Percentiles rank a stretch among this genome's conserved stretches.
Evolutionary conservation across 1,140 invertebrate species (phyloP).

Genomic region (Drosophila bifasciata): DNA sequence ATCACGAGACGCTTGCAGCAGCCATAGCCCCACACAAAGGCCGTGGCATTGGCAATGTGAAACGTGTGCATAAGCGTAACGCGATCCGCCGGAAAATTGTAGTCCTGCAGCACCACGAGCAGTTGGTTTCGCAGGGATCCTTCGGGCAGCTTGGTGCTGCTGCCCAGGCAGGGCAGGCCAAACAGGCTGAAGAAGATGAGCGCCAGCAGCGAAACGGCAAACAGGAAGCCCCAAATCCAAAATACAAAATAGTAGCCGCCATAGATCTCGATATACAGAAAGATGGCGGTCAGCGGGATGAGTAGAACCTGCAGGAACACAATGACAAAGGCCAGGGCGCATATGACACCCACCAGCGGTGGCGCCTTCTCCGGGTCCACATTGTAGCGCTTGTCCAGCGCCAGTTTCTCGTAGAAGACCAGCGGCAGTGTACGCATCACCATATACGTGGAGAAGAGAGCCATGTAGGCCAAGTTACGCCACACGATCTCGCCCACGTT

Average conservation of each 20-base stretch:
- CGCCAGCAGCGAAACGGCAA: background rate
- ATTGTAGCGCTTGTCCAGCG: slow-evolving; percentile 27
- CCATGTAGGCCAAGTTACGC: slow-evolving; percentile 50
- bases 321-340: slow-evolving; percentile 31
- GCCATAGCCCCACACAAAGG: slow-evolving; percentile 31
- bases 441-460: slow-evolving; percentile 39
- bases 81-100: slow-evolving; percentile 4
- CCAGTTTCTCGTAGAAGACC: slow-evolving; percentile 45
- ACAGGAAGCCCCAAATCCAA: slow-evolving; percentile 24
- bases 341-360: slow-evolving; percentile 49
- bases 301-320: slow-evolving; percentile 49
- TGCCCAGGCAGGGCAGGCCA: slow-evolving; percentile 44
- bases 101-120: background rate
- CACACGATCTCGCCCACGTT: slow-evolving; percentile 20
- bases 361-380: slow-evolving; percentile 3
- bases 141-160: background rate
- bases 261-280: slow-evolving; percentile 23
- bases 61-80: slow-evolving; percentile 36
- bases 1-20: slow-evolving; percentile 42
- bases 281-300: slow-evolving; percentile 41
- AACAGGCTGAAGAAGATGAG: background rate
- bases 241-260: slow-evolving; percentile 15
- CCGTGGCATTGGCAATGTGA: slow-evolving; percentile 1
- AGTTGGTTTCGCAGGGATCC: background rate
- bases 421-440: slow-evolving; percentile 33